Evolutionary conservation across 2,888 invertebrate genomes (phyloP).

Genomic region (Entomobrya proxima): DNA sequence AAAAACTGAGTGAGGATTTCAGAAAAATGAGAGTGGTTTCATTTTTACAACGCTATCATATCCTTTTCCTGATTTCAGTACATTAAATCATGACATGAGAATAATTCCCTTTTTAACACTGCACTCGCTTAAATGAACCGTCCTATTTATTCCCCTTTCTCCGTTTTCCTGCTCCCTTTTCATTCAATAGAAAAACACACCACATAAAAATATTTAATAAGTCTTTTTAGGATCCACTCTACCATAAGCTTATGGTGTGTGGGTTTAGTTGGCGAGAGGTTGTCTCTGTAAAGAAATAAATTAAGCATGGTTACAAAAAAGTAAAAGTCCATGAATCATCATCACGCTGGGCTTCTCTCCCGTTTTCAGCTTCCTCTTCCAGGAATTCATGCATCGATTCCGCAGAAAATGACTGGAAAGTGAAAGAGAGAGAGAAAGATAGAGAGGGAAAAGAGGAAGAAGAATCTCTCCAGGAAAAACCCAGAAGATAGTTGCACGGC

Average conservation of each 20-base stretch:
- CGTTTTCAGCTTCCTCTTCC: slow-evolving; percentile 54
- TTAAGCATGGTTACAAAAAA: slow-evolving; percentile 29
- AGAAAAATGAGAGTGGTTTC: not conserved
- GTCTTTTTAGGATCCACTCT: not conserved
- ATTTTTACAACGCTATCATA: not conserved
- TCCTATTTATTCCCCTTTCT: not conserved
- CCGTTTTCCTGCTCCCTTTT: not conserved
- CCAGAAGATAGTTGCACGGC: slow-evolving; percentile 38
- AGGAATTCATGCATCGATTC: slow-evolving; percentile 60
- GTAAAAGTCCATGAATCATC: slow-evolving; percentile 34
- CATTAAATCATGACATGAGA: slow-evolving; percentile 36
- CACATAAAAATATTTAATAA: slow-evolving; percentile 9
- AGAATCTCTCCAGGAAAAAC: slow-evolving; percentile 21
- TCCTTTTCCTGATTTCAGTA: slow-evolving; percentile 1
- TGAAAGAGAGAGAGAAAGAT: not conserved
- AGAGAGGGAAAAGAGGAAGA: not conserved
- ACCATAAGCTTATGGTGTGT: slow-evolving; percentile 4
- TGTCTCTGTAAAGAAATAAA: slow-evolving; percentile 35
- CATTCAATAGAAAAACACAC: slow-evolving; percentile 3
- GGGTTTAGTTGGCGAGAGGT: no score
- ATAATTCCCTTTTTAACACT: slow-evolving; percentile 38
- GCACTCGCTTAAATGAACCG: not conserved
- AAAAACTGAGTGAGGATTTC: not conserved
- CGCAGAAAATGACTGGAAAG: slow-evolving; percentile 29
- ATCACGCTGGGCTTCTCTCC: not conserved